phyloP scores from a whole-genome alignment of 2,797 vertebrate species.

The Gymnothorax javanicus region DNA sequence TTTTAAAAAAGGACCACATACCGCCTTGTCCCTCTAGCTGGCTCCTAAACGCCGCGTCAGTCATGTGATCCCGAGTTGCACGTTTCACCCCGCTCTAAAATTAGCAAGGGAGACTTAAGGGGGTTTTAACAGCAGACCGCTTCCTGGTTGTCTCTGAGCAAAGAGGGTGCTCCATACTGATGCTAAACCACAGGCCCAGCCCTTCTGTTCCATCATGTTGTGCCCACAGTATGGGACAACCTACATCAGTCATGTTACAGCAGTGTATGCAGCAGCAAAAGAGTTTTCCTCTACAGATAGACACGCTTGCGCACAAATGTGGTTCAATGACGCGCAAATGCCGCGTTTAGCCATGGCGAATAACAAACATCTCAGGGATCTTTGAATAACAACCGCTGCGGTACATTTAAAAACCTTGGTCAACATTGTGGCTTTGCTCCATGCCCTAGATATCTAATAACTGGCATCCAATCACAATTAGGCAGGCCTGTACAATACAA shows the following conservation, averaged over 20 bases:
- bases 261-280: background rate
- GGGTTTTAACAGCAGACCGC: background rate
- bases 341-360: background rate
- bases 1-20: slow-evolving; percentile 40
- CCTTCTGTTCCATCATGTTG: background rate
- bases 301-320: background rate
- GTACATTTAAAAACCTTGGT: background rate
- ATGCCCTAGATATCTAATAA: background rate
- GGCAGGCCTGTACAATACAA: background rate
- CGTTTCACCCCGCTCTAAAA: slow-evolving; percentile 34
- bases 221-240: background rate
- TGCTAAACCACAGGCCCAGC: background rate
- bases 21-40: slow-evolving; percentile 20
- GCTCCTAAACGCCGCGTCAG: background rate
- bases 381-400: background rate
- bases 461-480: background rate
- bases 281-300: too few relatives aligned
- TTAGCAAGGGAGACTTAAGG: slow-evolving; percentile 29
- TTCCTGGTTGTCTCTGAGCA: background rate
- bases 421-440: background rate
- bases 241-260: background rate
- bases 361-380: background rate
- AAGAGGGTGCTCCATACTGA: background rate
- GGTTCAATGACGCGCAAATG: background rate
- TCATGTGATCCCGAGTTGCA: slow-evolving; percentile 34